Evolutionary conservation across 2,797 vertebrate genomes (phyloP).

Genomic region (Parauchenoglanis ngamensis): DNA sequence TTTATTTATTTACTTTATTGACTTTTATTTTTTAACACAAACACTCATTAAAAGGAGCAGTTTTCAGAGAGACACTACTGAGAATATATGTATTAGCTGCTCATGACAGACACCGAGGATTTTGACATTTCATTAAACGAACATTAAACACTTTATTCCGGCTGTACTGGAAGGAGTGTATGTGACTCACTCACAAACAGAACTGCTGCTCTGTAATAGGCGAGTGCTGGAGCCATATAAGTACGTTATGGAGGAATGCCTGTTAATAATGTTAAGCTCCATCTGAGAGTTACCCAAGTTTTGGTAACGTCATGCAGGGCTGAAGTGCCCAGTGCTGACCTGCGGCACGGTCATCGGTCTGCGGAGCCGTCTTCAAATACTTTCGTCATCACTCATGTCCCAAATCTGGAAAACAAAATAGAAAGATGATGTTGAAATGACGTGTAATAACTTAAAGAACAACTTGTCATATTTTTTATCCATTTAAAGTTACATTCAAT

Average conservation of each 20-base stretch:
- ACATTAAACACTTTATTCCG: neutral
- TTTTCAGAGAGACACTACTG: neutral
- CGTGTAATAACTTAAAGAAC: neutral
- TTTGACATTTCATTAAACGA: neutral
- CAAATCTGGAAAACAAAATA: slow-evolving; percentile 81
- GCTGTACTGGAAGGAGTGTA: neutral
- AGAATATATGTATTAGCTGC: neutral
- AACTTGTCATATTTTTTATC: neutral
- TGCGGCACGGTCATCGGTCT: neutral
- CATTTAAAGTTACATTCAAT: neutral
- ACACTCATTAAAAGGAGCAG: neutral
- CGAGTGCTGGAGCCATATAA: neutral
- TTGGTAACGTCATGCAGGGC: neutral
- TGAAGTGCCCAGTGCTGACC: neutral
- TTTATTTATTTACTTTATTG: no score
- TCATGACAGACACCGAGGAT: neutral
- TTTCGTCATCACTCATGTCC: slow-evolving; percentile 99
- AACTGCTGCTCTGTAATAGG: neutral
- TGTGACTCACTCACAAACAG: neutral
- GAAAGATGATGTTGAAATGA: neutral
- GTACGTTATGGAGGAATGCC: neutral
- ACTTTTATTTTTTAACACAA: neutral
- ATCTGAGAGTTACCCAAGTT: no score
- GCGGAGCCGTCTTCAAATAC: slow-evolving; percentile 74
- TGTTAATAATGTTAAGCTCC: neutral